phyloP scores from a whole-genome alignment of 2,797 vertebrate genomes.

The Moxostoma hubbsi region DNA sequence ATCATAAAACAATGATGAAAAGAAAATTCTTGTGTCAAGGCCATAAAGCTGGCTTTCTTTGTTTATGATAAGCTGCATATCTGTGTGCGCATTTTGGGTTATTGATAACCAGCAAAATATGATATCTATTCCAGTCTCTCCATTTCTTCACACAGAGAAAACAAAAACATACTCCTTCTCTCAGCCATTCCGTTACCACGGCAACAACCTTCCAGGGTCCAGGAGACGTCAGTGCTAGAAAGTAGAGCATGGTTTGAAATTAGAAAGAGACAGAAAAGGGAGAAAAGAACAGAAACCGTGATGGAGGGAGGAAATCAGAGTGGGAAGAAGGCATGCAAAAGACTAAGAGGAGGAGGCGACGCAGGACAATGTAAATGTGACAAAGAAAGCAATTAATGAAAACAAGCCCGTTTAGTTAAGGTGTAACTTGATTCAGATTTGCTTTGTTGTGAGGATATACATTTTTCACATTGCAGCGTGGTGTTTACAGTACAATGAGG shows the following conservation, averaged over 20 bases:
- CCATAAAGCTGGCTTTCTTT: slow-evolving; percentile 7
- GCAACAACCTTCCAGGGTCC: slow-evolving; percentile 66
- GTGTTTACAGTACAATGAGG: neutral
- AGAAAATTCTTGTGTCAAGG: slow-evolving; percentile 14
- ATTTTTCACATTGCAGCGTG: neutral
- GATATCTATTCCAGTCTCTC: slow-evolving; percentile 56
- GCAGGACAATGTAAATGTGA: neutral
- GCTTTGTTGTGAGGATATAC: neutral
- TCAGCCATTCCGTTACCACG: slow-evolving; percentile 59
- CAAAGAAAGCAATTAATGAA: slow-evolving; percentile 5
- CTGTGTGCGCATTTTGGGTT: slow-evolving; percentile 45
- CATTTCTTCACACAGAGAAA: slow-evolving; percentile 55
- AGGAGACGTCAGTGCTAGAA: slow-evolving; percentile 63
- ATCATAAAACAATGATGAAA: neutral
- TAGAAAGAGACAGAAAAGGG: slow-evolving; percentile 55
- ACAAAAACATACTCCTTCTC: slow-evolving; percentile 62
- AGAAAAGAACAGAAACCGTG: neutral
- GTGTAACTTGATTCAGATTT: neutral
- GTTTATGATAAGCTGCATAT: slow-evolving; percentile 28
- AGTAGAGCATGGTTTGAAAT: slow-evolving; percentile 68
- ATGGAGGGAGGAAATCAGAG: slow-evolving; percentile 12
- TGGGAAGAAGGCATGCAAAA: slow-evolving; percentile 83
- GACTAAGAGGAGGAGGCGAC: neutral
- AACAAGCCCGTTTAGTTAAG: neutral
- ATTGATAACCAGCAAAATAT: slow-evolving; percentile 46